Percentiles rank a stretch among this genome's conserved stretches.
phyloP scores from a whole-genome alignment of 2,797 vertebrate species.

The Trichosurus vulpecula region DNA sequence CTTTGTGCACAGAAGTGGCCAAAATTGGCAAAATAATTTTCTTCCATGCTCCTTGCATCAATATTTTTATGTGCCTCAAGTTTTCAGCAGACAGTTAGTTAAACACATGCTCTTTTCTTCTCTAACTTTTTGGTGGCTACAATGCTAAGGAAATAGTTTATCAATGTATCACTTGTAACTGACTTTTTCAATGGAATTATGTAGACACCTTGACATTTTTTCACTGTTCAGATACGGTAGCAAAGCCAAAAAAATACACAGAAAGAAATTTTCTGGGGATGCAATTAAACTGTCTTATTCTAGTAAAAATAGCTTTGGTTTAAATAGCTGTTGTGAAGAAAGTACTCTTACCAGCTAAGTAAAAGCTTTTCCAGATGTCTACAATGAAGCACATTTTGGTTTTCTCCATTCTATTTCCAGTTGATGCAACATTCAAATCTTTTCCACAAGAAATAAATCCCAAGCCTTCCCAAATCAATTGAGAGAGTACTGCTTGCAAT shows the following conservation, averaged over 20 bases:
- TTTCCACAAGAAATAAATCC: slow-evolving; percentile 40
- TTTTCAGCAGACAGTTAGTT: slow-evolving; percentile 53
- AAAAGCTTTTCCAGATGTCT: slow-evolving; percentile 62
- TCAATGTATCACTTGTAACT: slow-evolving; percentile 54
- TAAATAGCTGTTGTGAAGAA: slow-evolving; percentile 52
- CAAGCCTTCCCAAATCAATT: slow-evolving; percentile 34
- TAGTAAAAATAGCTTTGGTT: slow-evolving; percentile 56
- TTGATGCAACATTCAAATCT: slow-evolving; percentile 55
- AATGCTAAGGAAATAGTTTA: slow-evolving; percentile 59
- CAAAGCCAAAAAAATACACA: background rate
- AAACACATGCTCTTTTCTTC: slow-evolving; percentile 62
- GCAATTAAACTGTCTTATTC: slow-evolving; percentile 22
- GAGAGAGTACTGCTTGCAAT: slow-evolving; percentile 40
- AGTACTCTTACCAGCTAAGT: slow-evolving; percentile 19
- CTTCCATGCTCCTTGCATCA: slow-evolving; percentile 50
- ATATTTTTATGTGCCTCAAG: slow-evolving; percentile 25
- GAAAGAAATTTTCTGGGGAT: slow-evolving; percentile 39
- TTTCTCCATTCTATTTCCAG: slow-evolving; percentile 56
- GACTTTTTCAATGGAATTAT: slow-evolving; percentile 66
- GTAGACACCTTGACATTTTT: slow-evolving; percentile 51
- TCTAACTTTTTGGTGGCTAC: slow-evolving; percentile 39
- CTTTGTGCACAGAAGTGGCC: slow-evolving; percentile 65
- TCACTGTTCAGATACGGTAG: slow-evolving; percentile 38
- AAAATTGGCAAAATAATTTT: slow-evolving; percentile 55
- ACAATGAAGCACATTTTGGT: slow-evolving; percentile 10